Evolutionary conservation across 2,113 vertebrate genomes (phyloP).

Genomic region (Amphilophus citrinellus): DNA sequence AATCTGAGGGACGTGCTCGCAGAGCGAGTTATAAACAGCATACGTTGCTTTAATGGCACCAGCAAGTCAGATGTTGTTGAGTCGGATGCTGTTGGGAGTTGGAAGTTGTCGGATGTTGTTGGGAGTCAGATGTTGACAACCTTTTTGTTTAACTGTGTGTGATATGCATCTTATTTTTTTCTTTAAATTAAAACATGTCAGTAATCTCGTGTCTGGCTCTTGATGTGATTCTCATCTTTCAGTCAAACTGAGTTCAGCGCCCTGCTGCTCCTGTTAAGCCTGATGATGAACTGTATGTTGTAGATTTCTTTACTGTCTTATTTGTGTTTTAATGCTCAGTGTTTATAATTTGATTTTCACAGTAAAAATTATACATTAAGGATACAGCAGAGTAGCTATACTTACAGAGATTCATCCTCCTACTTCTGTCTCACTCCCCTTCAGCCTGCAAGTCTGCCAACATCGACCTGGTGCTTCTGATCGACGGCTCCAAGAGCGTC

Average conservation of each 20-base stretch:
- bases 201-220: no score
- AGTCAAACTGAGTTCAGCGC: background rate
- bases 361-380: accelerated
- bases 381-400: background rate
- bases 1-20: no score
- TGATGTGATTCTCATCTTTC: background rate
- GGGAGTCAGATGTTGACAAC: no score
- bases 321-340: background rate
- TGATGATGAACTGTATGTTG: background rate
- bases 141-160: no score
- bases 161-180: no score
- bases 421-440: background rate
- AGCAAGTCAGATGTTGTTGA: no score
- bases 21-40: no score
- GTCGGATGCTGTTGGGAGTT: no score
- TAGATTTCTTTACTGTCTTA: background rate
- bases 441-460: conserved; percentile 90
- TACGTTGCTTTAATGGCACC: no score
- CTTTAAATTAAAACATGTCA: no score
- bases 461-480: conserved; percentile 92
- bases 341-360: background rate
- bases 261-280: background rate
- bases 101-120: no score
- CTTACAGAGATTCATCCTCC: no score
- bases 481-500: conserved; percentile 97